These are phyloP conservation scores for Dunckerocampus dactyliophorus DNA, from an alignment of 2,113 vertebrate species.

Conservation along the genomic window DNA sequence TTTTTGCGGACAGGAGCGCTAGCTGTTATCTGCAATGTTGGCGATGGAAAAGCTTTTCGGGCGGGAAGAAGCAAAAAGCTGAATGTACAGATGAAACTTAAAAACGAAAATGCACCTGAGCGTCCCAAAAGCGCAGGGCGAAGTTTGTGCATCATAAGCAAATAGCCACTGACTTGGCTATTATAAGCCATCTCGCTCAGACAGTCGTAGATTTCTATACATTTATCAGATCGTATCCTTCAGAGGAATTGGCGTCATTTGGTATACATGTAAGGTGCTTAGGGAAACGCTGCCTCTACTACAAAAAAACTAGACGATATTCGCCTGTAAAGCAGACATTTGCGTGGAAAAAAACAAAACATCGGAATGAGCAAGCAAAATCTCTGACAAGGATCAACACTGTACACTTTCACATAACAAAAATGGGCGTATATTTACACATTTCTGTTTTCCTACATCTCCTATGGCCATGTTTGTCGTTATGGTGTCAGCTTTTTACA, in stretches of 20 bases:
- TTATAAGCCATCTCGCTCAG: constrained; percentile 8
- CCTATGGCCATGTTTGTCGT: too few species aligned
- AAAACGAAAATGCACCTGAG: constrained; percentile 37
- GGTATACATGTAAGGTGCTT: constrained; percentile 60
- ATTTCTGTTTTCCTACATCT: neutral
- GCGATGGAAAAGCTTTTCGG: neutral
- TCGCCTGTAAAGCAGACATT: constrained; percentile 10
- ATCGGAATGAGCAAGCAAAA: constrained; percentile 7
- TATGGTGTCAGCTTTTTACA: too few species aligned
- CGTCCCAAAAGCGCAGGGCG: neutral
- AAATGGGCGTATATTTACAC: constrained; percentile 22
- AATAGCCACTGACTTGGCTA: constrained; percentile 1
- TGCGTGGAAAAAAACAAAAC: neutral
- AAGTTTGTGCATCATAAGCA: constrained; percentile 15
- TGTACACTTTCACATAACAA: constrained; percentile 42
- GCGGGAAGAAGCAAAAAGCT: constrained; percentile 35
- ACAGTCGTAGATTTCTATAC: neutral
- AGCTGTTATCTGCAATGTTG: neutral
- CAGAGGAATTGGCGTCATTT: constrained; percentile 36
- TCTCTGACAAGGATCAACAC: constrained; percentile 16
- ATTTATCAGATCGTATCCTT: neutral
- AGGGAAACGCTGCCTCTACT: constrained; percentile 27
- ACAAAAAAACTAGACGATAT: constrained; percentile 24
- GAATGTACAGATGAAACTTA: constrained; percentile 54
- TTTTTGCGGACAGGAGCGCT: neutral